Evolutionary conservation across 2,797 vertebrate species (phyloP), one percentile per base, ranked within the genome.

Genomic region (Acanthurus lineatus): DNA sequence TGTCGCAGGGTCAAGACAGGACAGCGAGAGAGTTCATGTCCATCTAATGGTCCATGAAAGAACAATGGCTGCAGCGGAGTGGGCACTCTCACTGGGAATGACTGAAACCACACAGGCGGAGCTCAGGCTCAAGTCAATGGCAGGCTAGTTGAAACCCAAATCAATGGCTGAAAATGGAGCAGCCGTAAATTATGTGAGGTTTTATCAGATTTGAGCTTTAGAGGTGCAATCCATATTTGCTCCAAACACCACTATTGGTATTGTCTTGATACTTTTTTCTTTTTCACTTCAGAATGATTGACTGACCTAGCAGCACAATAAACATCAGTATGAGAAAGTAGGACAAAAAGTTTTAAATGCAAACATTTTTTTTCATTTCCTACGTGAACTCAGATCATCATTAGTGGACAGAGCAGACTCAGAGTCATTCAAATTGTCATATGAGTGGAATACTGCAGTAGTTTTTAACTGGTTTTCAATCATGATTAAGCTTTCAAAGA

Each of bases 21-120:
- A 93, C 93, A 91, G 94, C 88, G 76, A 89, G 86, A 90, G 93
- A 95, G 94, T 95, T 95, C 94, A 94, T 95, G 95, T 95, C 92
- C 95, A 95, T 90, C 90, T 94, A 94, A 95, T 94, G 94, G 90
- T 88, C 91, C 93, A 69, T 94, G 94, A 93, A 95, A 89, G 90
- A 93, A 94, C 93, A 91, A 91, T 91, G 84, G 86, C 63, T 35
- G 44, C 79, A 57, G 77, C 71, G 25, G 48, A 79, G 75, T 38
- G 73, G 91, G 84, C 86, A 82, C 83, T 88, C 90, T 89, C 83
- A 86, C 75, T 62, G 77, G 51, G 83, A 72, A 74, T 45, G 63
- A 81, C 66, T 59, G 62, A 78, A 75, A 48, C 65, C 20, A 4
- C 19, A 49, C 35, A 35, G 67, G 35, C 58, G n/a, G 38, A 49